Evolutionary conservation across 1,140 invertebrate species (phyloP), one percentile per base, ranked within the genome.

Genomic region (Leucophenga varia): DNA sequence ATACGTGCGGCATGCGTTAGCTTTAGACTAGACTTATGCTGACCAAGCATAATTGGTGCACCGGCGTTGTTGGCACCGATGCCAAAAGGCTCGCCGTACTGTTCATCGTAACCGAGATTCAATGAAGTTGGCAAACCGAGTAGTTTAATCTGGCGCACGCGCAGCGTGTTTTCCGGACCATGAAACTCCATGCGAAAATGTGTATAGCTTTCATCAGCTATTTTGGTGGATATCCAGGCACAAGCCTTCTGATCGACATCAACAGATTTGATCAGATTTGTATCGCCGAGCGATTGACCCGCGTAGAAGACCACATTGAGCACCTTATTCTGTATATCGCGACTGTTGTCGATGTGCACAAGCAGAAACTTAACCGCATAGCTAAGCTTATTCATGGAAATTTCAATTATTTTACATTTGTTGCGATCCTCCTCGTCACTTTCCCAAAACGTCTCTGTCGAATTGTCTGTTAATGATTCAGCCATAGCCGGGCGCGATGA

Each of bases 371-470:
- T 74, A 43, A 78, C 79, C 9, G 78, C 76, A 44, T 71, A 75
- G 45, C 49, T 64, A 0, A 75, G 46, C 40, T 72, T 72, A 32
- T 40, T 75, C 55, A 75, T 67, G 1, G 73, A 75, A 10, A 88
- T 76, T 12, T 80, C 83, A n/a, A 91, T 81, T 2, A 78, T 80
- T 72, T 97, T 96, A 2, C 89, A 86, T 75, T 93, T 93, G 69
- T 94, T 95, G 42, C 88, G 78, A 76, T 97, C 95, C 69, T 98
- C 95, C 59, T 98, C 95, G 3, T 95, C 95, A 48, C 93, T 97
- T 78, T 99, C 96, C 96, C 96, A 99, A 76, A 98, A 99, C 0
- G 96, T 98, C 77, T 99, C 96, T 0, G 94, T 97, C 1, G 92
- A 95, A 58, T 88, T 89, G 74, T 98, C 96, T 0, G 86, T 91